Evolutionary conservation across 2,797 vertebrate genomes (phyloP), one percentile per base, ranked within the genome.

Genomic region (Amblyopsis hoosieri): DNA sequence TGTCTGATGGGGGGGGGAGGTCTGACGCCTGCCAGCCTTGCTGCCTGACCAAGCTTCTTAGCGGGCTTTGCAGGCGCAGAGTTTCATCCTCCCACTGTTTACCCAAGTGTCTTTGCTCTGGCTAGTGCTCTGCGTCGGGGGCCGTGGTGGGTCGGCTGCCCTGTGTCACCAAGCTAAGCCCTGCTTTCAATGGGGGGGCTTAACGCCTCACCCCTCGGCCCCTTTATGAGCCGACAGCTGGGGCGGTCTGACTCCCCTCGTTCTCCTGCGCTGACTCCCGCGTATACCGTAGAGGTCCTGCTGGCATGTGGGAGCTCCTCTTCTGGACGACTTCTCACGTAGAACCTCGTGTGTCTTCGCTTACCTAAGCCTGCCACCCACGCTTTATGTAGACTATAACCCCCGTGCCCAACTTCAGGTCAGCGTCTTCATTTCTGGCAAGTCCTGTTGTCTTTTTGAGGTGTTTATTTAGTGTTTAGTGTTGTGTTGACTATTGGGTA

Each of bases 221-320:
- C 86, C 86, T 92, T 89, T 92, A 89, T 89, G 87, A 90, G 74
- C 78, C 76, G 88, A 90, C 91, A 93, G 91, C 90, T 92, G 91
- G 71, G 73, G 85, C 81, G 84, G 86, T 90, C 55, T 42, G 14
- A 12, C 50, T 54, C n/a, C 14, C 64, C 42, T 50, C 51, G 57
- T 53, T 54, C 8, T 42, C 52, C 67, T 72, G 73, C 47, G 62
- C 57, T 37, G 29, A 11, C 37, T 42, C 37, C 37, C 37, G 9
- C 9, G 8, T 42, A 42, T 42, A 42, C 37, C 2, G 37, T 42
- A 9, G 7, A 42, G 37, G 37, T 42, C 8, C 37, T 42, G 7
- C 37, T 42, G 37, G 37, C 37, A 9, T 42, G 37, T 7, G 37
- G 37, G 37, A 0, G 7, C 37, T 42, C 37, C 37, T 10, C 37